phyloP scores from a whole-genome alignment of 2,113 vertebrate species.

The Podarcis raffonei region DNA sequence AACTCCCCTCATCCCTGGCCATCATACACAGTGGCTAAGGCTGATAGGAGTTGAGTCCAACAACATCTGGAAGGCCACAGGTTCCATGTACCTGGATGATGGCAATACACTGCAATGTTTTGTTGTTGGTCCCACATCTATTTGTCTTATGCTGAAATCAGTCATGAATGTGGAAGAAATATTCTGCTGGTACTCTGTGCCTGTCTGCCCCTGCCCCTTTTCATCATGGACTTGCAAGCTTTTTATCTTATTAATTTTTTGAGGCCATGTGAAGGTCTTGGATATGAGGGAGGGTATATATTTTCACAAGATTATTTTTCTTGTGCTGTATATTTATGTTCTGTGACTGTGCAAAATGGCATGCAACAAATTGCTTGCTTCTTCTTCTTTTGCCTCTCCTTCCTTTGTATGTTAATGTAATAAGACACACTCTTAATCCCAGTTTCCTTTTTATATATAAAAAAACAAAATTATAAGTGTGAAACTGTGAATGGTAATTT shows the following conservation, averaged over 20 bases:
- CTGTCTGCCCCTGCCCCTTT: not conserved
- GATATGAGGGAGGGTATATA: not conserved
- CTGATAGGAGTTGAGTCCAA: no score
- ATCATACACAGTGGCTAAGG: no score
- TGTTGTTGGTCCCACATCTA: not conserved
- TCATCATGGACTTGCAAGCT: not conserved
- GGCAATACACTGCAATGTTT: not conserved
- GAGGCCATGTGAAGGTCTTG: not conserved
- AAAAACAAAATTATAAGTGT: slow-evolving; percentile 3
- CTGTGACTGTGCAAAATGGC: not conserved
- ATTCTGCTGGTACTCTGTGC: not conserved
- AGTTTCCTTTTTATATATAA: accelerated
- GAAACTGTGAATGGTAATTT: slow-evolving; percentile 43
- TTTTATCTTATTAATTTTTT: slow-evolving; percentile 18
- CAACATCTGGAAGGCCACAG: no score
- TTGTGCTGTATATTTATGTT: accelerated
- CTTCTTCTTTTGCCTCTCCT: not conserved
- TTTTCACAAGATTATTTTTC: not conserved
- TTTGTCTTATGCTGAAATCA: not conserved
- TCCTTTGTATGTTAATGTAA: not conserved
- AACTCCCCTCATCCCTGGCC: no score
- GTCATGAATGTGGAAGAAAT: not conserved
- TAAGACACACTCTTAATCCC: slow-evolving; percentile 8
- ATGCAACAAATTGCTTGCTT: slow-evolving; percentile 12
- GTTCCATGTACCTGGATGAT: not conserved